phyloP scores from a whole-genome alignment of 2,113 vertebrate genomes.

The Xerus inauris region DNA sequence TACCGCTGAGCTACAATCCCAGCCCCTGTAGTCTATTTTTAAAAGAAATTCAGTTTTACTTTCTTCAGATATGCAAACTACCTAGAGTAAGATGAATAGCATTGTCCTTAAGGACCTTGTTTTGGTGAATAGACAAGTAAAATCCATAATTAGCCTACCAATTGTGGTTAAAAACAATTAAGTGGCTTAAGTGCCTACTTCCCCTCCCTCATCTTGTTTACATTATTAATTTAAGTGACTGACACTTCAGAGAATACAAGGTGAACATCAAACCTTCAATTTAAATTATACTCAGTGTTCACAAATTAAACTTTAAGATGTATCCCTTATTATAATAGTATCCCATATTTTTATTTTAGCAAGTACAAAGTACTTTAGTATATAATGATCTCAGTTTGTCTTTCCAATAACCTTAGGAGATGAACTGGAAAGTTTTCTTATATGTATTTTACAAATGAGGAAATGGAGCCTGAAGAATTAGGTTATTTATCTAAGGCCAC shows the following conservation, averaged over 20 bases:
- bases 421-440: conserved; percentile 32
- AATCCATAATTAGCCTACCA: conserved; percentile 38
- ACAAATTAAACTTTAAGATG: not conserved
- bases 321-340: conserved; percentile 1
- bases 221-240: conserved; percentile 57
- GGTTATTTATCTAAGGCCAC: not conserved
- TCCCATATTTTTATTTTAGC: not conserved
- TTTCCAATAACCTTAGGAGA: not conserved
- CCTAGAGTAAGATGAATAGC: not conserved
- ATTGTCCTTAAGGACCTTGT: conserved; percentile 49
- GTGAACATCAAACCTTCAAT: conserved; percentile 27
- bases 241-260: conserved; percentile 52
- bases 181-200: conserved; percentile 21
- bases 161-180: conserved; percentile 57
- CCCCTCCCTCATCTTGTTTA: conserved; percentile 27
- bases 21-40: not conserved
- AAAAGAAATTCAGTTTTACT: conserved; percentile 2
- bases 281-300: conserved; percentile 13
- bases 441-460: not conserved
- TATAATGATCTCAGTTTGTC: conserved; percentile 12
- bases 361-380: not conserved
- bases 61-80: conserved; percentile 43
- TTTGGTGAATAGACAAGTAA: conserved; percentile 43
- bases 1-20: no score
- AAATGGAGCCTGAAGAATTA: not conserved